phyloP scores from a whole-genome alignment of 92 coral and sea anemone genomes.

The Palythoa caribaeorum region DNA sequence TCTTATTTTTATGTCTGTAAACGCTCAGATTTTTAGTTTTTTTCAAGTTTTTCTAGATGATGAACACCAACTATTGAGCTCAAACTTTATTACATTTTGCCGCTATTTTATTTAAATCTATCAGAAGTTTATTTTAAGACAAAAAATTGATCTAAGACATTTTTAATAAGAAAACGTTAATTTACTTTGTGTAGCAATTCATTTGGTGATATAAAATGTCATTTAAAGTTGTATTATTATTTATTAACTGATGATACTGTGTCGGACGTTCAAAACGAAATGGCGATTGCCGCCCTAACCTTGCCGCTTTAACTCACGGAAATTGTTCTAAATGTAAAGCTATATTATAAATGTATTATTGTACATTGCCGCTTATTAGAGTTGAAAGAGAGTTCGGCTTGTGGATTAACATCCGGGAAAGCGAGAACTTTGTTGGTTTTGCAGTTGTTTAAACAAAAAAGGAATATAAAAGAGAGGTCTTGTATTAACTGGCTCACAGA shows the following conservation, averaged over 20 bases:
- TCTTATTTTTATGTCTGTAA: too few species aligned
- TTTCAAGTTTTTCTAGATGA: too few species aligned
- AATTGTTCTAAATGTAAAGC: not conserved
- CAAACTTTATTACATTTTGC: too few species aligned
- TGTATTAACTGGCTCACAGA: not conserved
- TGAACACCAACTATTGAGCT: too few species aligned
- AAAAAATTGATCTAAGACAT: too few species aligned
- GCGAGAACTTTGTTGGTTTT: not conserved
- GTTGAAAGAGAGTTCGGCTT: not conserved
- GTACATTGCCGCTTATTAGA: not conserved
- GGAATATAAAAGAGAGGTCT: not conserved
- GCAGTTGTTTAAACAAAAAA: not conserved
- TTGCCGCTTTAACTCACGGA: not conserved
- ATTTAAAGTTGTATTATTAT: not conserved
- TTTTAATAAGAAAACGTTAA: too few species aligned
- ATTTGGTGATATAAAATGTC: not conserved
- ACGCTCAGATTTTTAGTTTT: too few species aligned
- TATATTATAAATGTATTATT: not conserved
- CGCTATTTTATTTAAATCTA: too few species aligned
- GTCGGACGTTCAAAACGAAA: not conserved
- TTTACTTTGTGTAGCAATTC: not conserved
- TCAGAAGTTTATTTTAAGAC: too few species aligned
- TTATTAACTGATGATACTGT: not conserved
- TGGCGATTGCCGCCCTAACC: not conserved
- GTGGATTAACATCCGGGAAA: not conserved